Evolutionary conservation across 2,113 vertebrate genomes (phyloP), one percentile per base, ranked within the genome.

Genomic region (Microcebus murinus): DNA sequence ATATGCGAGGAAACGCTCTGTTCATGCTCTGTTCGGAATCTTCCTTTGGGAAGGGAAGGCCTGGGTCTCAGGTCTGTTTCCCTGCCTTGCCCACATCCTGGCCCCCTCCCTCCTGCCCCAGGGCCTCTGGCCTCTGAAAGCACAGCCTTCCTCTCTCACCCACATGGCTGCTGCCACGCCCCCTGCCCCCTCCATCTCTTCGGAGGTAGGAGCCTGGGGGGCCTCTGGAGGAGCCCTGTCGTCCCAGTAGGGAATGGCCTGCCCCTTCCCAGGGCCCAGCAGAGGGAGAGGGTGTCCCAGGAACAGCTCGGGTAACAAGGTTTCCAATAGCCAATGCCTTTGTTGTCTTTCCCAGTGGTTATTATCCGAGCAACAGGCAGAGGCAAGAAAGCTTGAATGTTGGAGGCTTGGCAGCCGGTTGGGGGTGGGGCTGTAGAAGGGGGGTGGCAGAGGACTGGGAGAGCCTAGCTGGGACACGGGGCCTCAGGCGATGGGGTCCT

Each of bases 281-380:
- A 6, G 74, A 85, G 79, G 80, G 79, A n/a, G 52, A 27, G 36
- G 34, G 10, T 93, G 31, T 63, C 89, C 39, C 79, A 61, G 67
- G 84, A 87, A 82, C 34, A 71, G 65, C 87, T 93, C 20, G 2
- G 3, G 79, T 57, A 87, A 92, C 81, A 90, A 95, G 92, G 87
- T 97, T 97, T 95, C 97, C 48, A 92, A 90, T 90, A 95, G 95
- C 90, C 91, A 14, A 1, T 34, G 90, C 50, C 92, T 96, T 96
- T 98, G 95, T 97, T 95, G 97, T 96, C 84, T 92, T 91, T 96
- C 89, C 65, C 50, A 39, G 97, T 76, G 93, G 94, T 97, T 91
- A 97, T 96, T 95, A 88, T 96, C 93, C 21, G 12, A 96, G 92
- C 94, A 90, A 97, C 95, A 96, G 88, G 91, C 96, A 76, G 95